Base-by-base conservation (phyloP, 2,797 vertebrate genomes). In the Galaxias olidus region DNA sequence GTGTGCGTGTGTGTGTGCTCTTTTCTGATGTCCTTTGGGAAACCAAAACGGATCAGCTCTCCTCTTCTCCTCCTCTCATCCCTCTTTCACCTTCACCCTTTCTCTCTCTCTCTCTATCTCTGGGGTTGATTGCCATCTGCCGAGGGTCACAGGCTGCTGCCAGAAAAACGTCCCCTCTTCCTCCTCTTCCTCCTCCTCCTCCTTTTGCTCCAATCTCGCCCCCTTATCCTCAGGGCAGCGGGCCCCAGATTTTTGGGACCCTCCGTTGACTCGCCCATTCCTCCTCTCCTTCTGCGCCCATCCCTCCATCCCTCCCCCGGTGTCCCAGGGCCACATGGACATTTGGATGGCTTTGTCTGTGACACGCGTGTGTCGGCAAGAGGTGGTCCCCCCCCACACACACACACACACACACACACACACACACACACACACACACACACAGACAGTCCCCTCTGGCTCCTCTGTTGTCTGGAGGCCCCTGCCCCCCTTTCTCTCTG, bases 321-420 rank as follows among this genome's bases (percentile, higher is more conserved):
- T 68, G 77, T 82, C 81, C 79, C 53, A 74, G 80, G 82, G 83
- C 54, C 13, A 18, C 61, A 68, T 62, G 78, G 81, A 81, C 82
- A 77, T 75, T 89, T 84, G 83, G 76, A 80, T 74, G 78, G 76
- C 82, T 86, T 69, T 87, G 82, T 91, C 78, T 87, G 73, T 75
- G 83, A 86, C 86, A 85, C 76, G n/a, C n/a, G 79, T 85, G 76
- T 60, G 82, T 85, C 70, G 68, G 81, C 79, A 83, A 75, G 72
- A 84, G 84, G 73, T 69, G 70, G 61, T 10, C 9, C 48, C 4
- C 57, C 11, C 54, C 44, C 47, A 40, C 72, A 56, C 51, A 50
- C 45, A 51, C 73, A 65, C 40, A 62, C 48, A 68, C 59, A 54
- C 50, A 66, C 59, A 46, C 62, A 48, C 11, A 59, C 57, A 57